These are phyloP conservation scores for Ferdinandea cuprea DNA, from an alignment of 2,888 invertebrate species.

Conservation along the genomic window DNA sequence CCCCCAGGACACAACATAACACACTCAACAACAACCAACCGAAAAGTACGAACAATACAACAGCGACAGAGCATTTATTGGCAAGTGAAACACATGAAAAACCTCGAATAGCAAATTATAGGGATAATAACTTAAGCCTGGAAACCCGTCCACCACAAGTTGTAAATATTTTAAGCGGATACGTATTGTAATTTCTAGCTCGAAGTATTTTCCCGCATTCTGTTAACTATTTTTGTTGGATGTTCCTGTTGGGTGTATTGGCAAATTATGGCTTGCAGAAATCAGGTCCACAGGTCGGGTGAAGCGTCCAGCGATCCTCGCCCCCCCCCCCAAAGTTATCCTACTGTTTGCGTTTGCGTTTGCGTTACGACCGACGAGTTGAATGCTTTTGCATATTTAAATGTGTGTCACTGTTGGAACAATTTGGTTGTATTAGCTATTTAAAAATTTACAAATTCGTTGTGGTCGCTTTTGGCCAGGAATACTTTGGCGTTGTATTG, in stretches of 20 bases:
- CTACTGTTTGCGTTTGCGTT: too few species aligned
- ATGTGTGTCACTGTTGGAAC: background rate
- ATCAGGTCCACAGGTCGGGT: background rate
- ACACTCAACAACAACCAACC: background rate
- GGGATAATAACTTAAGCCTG: constrained; percentile 48
- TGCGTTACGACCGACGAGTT: background rate
- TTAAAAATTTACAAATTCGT: constrained; percentile 16
- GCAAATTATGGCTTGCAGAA: constrained; percentile 6
- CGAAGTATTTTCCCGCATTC: constrained; percentile 25
- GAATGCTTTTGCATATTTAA: constrained; percentile 17
- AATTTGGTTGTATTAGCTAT: constrained; percentile 8
- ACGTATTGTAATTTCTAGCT: constrained; percentile 42
- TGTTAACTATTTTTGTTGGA: background rate
- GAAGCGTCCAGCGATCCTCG: too few species aligned
- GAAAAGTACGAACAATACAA: background rate
- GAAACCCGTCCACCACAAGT: constrained; percentile 44
- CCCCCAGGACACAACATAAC: constrained; percentile 12
- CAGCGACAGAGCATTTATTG: constrained; percentile 27
- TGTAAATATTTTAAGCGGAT: constrained; percentile 55
- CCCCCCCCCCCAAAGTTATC: too few species aligned
- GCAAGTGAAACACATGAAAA: constrained; percentile 52
- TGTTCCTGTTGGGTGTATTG: constrained; percentile 5
- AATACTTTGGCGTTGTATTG: constrained; percentile 4
- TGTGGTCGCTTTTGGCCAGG: constrained; percentile 3
- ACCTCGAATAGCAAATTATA: constrained; percentile 58